A percentile compares a stretch with the other conserved stretches of the same genome.
These are phyloP conservation scores for Rhinolophus ferrumequinum DNA, from an alignment of 2,113 vertebrate species.

Conservation along the genomic window DNA sequence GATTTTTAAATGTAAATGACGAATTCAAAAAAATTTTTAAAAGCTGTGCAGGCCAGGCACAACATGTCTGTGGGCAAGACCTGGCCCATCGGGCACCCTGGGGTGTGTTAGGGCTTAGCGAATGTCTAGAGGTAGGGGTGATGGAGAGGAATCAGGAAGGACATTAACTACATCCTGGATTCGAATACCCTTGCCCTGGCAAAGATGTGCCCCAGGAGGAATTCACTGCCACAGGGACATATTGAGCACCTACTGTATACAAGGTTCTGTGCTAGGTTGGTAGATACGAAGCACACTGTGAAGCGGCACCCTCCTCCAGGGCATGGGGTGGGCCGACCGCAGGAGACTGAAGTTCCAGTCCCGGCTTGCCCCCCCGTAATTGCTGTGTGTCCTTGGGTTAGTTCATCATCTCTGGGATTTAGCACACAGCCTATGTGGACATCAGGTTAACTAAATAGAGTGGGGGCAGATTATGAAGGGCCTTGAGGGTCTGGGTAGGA, in stretches of 20 bases:
- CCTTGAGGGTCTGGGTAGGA: neutral
- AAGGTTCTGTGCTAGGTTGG: neutral
- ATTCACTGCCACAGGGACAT: neutral
- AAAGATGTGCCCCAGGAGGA: neutral
- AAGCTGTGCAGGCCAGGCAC: neutral
- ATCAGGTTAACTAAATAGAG: neutral
- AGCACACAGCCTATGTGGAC: neutral
- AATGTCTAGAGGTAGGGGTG: neutral
- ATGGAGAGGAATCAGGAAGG: neutral
- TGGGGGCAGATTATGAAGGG: neutral
- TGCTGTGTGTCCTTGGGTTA: neutral
- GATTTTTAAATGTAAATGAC: neutral
- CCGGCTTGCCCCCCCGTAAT: neutral
- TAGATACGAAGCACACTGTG: neutral
- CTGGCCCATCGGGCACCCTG: neutral
- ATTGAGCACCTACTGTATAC: neutral
- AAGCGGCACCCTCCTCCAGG: neutral
- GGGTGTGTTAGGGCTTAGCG: neutral
- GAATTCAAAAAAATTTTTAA: neutral
- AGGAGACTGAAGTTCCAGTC: neutral
- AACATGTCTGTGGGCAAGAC: neutral
- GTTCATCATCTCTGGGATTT: neutral
- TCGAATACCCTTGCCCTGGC: neutral
- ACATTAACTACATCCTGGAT: neutral
- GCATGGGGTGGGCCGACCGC: neutral